A percentile compares a stretch with the other conserved stretches of the same genome.
phyloP scores from a whole-genome alignment of 2,113 vertebrate genomes.

The Murina feae region DNA sequence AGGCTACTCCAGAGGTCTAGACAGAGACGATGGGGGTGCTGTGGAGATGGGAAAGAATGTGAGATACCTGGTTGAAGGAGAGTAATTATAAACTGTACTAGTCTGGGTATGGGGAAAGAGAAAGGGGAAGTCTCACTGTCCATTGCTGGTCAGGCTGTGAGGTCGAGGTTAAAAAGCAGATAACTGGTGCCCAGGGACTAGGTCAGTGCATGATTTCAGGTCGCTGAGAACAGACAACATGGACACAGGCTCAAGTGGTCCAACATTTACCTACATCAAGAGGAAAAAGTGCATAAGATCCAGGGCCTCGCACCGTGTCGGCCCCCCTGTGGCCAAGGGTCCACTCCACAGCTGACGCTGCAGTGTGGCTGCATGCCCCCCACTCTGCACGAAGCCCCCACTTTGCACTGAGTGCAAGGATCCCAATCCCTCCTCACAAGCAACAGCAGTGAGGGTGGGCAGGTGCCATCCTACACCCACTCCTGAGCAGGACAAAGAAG shows the following conservation, averaged over 20 bases:
- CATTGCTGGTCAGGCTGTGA: background rate
- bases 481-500: background rate
- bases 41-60: no score
- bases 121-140: background rate
- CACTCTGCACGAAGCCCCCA: background rate
- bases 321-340: background rate
- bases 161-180: background rate
- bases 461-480: background rate
- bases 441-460: background rate
- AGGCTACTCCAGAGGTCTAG: background rate
- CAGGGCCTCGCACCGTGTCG: accelerated
- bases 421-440: background rate
- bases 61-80: background rate
- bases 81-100: background rate
- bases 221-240: background rate
- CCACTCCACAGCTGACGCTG: accelerated
- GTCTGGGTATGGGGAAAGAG: background rate
- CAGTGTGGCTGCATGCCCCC: background rate
- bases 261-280: background rate
- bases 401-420: background rate
- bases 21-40: background rate
- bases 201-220: background rate
- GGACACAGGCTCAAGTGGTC: accelerated
- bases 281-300: background rate
- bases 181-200: background rate